A percentile compares a stretch with the other conserved stretches of the same genome.
These are phyloP conservation scores for Epizoanthus rinbou DNA, from an alignment of 92 coral and sea anemone species.

Conservation along the genomic window DNA sequence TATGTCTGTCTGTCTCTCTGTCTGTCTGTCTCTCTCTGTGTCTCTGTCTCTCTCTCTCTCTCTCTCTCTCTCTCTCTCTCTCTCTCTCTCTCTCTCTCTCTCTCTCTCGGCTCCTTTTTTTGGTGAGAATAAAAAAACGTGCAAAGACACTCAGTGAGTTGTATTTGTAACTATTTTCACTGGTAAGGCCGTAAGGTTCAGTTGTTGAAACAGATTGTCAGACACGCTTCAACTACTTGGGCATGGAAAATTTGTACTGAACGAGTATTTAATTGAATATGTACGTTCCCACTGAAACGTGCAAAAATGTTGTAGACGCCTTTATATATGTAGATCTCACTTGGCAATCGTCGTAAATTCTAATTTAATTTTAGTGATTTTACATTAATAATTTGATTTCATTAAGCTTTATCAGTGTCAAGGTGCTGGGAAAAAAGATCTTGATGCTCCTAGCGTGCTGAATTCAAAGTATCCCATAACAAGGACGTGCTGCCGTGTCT, in stretches of 20 bases:
- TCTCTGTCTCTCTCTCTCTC: too few relatives aligned
- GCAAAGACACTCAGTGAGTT: too few relatives aligned
- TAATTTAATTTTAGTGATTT: conserved; percentile 30
- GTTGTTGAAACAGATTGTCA: background rate
- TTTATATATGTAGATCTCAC: conserved; percentile 3
- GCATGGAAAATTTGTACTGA: conserved; percentile 18
- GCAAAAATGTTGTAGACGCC: conserved; percentile 16
- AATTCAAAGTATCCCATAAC: background rate
- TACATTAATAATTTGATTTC: conserved; percentile 34
- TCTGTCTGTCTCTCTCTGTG: too few relatives aligned
- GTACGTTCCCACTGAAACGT: conserved; percentile 42
- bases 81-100: too few relatives aligned
- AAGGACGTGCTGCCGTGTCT: background rate
- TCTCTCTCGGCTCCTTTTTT: too few relatives aligned
- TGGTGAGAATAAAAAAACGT: too few relatives aligned
- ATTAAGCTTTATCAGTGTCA: conserved; percentile 32
- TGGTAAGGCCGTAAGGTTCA: background rate
- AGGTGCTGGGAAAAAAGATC: conserved; percentile 6
- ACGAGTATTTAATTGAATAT: conserved; percentile 30
- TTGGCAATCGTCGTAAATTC: conserved; percentile 24
- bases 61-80: too few relatives aligned
- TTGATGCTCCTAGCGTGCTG: background rate
- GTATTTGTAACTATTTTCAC: background rate
- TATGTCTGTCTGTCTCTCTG: too few relatives aligned
- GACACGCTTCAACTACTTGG: conserved; percentile 34